A percentile compares a stretch with the other conserved stretches of the same genome.
Conservation (phyloP, 2,113 vertebrate species). For the Corythoichthys intestinalis region DNA sequence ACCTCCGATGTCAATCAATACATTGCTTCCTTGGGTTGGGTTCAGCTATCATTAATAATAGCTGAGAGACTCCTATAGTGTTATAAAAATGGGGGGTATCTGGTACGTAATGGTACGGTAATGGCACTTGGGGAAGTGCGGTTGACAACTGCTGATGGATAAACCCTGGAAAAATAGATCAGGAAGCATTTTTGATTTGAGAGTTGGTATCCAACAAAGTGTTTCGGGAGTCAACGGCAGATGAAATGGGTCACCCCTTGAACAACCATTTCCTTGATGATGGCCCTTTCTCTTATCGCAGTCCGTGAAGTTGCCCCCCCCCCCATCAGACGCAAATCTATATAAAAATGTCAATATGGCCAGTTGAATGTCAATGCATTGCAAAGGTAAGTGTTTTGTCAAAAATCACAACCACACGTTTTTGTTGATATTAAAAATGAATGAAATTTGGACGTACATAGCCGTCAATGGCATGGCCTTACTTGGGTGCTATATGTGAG, state of each 20-base stretch:
- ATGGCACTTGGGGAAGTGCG: constrained; percentile 64
- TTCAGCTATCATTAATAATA: constrained; percentile 75
- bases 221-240: not conserved
- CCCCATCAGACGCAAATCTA: too few species aligned
- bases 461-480: too few species aligned
- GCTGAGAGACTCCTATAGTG: constrained; percentile 69
- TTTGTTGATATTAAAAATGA: too few species aligned
- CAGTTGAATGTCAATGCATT: too few species aligned
- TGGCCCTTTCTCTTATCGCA: not conserved
- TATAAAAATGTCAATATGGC: too few species aligned
- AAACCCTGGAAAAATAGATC: constrained; percentile 71
- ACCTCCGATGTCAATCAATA: constrained; percentile 74
- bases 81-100: constrained; percentile 72
- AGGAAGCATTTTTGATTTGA: constrained; percentile 47
- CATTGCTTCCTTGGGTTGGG: constrained; percentile 61
- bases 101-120: constrained; percentile 71
- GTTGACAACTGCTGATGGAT: constrained; percentile 71
- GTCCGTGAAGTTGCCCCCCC: too few species aligned
- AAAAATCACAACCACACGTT: too few species aligned
- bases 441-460: too few species aligned
- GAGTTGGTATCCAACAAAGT: not conserved
- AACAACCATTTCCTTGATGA: not conserved
- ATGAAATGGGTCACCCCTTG: not conserved
- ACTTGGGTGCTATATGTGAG: too few species aligned
- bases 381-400: too few species aligned